phyloP scores from a whole-genome alignment of 2,888 invertebrate genomes.

The Tortricodes alternella region DNA sequence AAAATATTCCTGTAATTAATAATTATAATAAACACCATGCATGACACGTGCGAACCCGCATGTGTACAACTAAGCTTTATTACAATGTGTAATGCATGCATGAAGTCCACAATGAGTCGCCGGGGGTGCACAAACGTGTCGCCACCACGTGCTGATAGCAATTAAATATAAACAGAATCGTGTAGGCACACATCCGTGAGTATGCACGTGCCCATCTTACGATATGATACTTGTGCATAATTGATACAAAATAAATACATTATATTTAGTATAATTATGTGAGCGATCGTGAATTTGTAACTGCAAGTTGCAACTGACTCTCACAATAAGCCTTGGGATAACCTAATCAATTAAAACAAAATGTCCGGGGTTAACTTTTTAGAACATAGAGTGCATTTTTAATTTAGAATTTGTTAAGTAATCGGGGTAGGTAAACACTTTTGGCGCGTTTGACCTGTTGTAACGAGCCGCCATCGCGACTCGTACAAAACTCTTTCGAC shows the following conservation, averaged over 20 bases:
- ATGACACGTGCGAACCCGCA: not conserved
- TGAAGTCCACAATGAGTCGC: not conserved
- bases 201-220: constrained; percentile 52
- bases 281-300: not conserved
- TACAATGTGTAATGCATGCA: not conserved
- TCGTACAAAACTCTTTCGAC: no score
- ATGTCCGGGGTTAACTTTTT: no score
- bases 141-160: constrained; percentile 58
- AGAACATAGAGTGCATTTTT: no score
- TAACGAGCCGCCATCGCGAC: no score
- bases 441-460: no score
- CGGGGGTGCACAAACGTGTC: constrained; percentile 53
- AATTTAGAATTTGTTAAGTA: no score
- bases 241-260: constrained; percentile 16
- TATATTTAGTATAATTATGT: not conserved
- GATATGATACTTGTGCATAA: constrained; percentile 36
- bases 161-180: constrained; percentile 63
- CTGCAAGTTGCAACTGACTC: not conserved
- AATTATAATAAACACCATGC: no score
- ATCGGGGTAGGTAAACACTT: no score
- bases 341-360: no score
- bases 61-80: not conserved
- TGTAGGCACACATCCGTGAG: constrained; percentile 55
- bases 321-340: not conserved
- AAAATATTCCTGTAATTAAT: not conserved